Base-by-base conservation (phyloP, 2,113 vertebrate genomes). In the Callionymus lyra region DNA sequence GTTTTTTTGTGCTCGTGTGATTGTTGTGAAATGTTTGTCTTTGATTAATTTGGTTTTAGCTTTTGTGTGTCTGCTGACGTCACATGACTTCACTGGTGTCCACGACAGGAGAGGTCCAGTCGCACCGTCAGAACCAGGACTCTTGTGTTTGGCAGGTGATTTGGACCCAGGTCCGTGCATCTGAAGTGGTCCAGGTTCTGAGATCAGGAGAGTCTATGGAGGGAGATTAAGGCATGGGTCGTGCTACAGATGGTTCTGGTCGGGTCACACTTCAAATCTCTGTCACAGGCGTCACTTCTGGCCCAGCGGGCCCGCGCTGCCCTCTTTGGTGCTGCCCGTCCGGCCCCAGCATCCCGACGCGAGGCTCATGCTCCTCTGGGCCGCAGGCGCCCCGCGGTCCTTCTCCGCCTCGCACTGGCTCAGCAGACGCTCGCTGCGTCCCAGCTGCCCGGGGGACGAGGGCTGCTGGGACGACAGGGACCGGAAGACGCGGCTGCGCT, bases 301-400 rank as follows among this genome's bases (percentile, higher is more conserved):
- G 63, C 83, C 78, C 1, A 80, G 71, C 9, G 74, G 18, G 6
- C 71, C 78, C 6, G 68, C 74, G 11, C 77, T 76, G 34, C 81
- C 83, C 10, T 88, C 87, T 46, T 84, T 89, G 72, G 88, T 62
- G 68, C 80, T 82, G 0, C 85, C 37, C 34, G 83, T 82, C 3
- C 94, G 90, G n/a, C 93, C 93, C 91, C 94, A 98, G 83, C 94
- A 98, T 15, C 92, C 88, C 0, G 91, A 89, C 0, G 95, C 93
- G 6, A 97, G 70, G 47, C 94, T 98, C 92, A 96, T 90, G 68
- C 93, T 97, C 60, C 95, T 86, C 57, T 92, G 91, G 49, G 88
- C 81, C 1, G 89, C 85, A 13, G 70, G 38, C 16, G 44, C 38
- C 74, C 41, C 16, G 42, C 8, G 6, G 34, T 93, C 89, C 16